These are phyloP conservation scores for honey bee (Apis mellifera) DNA, from an alignment of 1,140 invertebrate genomes.

Conservation along the genomic window Amel_HAv3.1 CM009943.2:6221501-6222000, in stretches of 20 bases:
- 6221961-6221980: background rate
- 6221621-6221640: conserved; percentile 16
- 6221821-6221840: background rate
- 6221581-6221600: conserved; percentile 17
- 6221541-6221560: conserved; percentile 32
- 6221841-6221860: background rate
- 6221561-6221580: conserved; percentile 17
- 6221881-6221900: background rate
- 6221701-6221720: background rate
- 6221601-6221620: background rate
- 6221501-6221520: conserved; percentile 52
- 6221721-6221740: background rate
- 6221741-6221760: background rate
- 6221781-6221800: background rate
- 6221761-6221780: background rate
- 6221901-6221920: background rate
- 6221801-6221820: background rate
- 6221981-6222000: conserved; percentile 15
- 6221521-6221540: conserved; percentile 63
- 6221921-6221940: background rate
- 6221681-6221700: background rate
- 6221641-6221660: background rate
- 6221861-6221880: background rate
- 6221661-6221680: no score
- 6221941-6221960: background rate